Percentiles rank a stretch among this genome's conserved stretches.
Conservation (phyloP, 2,797 vertebrate species). For the Monodelphis domestica region DNA sequence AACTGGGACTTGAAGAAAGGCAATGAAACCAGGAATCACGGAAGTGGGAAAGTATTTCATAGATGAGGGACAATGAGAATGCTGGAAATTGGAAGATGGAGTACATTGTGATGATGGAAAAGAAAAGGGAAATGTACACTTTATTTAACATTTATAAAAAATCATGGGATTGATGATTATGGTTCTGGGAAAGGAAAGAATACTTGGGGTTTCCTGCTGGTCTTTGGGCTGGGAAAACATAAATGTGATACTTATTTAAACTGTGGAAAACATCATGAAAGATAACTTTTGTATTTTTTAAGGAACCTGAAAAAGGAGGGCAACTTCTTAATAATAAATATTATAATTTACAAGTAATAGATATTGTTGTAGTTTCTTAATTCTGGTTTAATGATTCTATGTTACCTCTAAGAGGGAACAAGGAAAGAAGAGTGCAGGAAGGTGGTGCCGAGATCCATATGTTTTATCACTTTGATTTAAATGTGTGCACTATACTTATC, state of each 20-base stretch:
- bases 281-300: not conserved
- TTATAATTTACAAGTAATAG: not conserved
- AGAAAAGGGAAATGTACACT: not conserved
- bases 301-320: too few relatives aligned
- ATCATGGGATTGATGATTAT: not conserved
- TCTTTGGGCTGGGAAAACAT: not conserved
- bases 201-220: not conserved
- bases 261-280: not conserved
- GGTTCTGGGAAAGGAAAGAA: not conserved
- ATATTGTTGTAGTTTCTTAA: not conserved
- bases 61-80: not conserved
- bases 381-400: not conserved
- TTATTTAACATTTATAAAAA: not conserved
- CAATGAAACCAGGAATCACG: not conserved
- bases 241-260: not conserved
- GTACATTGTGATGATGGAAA: not conserved
- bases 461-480: not conserved
- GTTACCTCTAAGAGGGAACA: not conserved
- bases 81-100: not conserved
- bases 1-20: not conserved
- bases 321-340: too few relatives aligned
- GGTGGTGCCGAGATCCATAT: not conserved
- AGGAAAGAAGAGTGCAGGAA: fast-evolving
- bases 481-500: not conserved
- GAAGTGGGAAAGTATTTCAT: not conserved